A percentile compares a stretch with the other conserved stretches of the same genome.
Conservation (phyloP, 1,140 invertebrate species). For the Temnothorax longispinosus region DNA sequence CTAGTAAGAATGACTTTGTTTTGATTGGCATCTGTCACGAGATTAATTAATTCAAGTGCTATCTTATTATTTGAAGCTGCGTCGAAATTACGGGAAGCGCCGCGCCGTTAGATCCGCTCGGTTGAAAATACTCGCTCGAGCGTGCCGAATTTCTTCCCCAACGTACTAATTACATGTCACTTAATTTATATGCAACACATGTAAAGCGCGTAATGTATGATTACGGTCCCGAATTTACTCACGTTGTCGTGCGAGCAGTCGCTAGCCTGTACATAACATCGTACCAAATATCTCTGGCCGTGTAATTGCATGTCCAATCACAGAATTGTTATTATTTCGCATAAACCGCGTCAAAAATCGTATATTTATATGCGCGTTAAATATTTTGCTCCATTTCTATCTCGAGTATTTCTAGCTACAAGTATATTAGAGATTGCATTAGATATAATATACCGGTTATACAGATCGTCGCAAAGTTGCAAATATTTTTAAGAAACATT, state of each 20-base stretch:
- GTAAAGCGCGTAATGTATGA: slow-evolving; percentile 23
- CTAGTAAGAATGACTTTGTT: background rate
- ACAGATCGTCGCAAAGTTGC: background rate
- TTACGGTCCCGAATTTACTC: slow-evolving; percentile 24
- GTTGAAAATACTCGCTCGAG: slow-evolving; percentile 32
- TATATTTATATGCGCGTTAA: slow-evolving; percentile 25
- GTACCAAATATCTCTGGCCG: slow-evolving; percentile 25
- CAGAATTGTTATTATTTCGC: slow-evolving; percentile 35
- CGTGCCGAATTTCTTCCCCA: slow-evolving; percentile 31
- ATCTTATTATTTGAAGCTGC: slow-evolving; percentile 15
- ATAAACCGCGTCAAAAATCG: background rate
- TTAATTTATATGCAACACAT: slow-evolving; percentile 47
- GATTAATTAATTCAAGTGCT: slow-evolving; percentile 36
- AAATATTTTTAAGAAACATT: background rate
- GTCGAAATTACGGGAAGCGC: slow-evolving; percentile 12
- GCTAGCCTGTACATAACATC: slow-evolving; percentile 19
- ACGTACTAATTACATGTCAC: slow-evolving; percentile 37
- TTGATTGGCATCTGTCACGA: background rate
- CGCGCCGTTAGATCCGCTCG: slow-evolving; percentile 6
- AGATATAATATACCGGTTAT: slow-evolving; percentile 1
- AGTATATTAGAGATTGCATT: background rate
- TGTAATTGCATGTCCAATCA: slow-evolving; percentile 52
- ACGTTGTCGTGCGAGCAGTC: slow-evolving; percentile 13
- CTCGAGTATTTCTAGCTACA: slow-evolving; percentile 2
- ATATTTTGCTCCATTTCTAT: slow-evolving; percentile 31